These are phyloP conservation scores for Labeo calbasu DNA, from an alignment of 2,797 vertebrate species.

Conservation along the genomic window DNA sequence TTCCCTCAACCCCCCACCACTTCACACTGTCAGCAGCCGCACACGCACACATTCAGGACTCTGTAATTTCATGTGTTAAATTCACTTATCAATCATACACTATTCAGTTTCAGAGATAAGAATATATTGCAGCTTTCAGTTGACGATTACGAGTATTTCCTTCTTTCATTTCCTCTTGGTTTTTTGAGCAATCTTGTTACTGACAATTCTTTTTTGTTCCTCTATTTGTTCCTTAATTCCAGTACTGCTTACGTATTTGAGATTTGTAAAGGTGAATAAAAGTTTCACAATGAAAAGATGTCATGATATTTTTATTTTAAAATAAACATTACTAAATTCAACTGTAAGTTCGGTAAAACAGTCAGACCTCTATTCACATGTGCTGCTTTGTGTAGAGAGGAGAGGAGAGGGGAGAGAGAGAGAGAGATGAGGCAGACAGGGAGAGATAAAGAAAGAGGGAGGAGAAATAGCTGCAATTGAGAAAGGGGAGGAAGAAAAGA, in stretches of 20 bases:
- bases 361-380: slow-evolving; percentile 54
- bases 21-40: neutral
- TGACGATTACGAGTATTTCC: neutral
- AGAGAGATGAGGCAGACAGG: slow-evolving; percentile 1
- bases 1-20: slow-evolving; percentile 12
- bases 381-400: slow-evolving; percentile 28
- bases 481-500: slow-evolving; percentile 7
- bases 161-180: slow-evolving; percentile 26
- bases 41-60: neutral
- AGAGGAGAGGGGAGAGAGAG: neutral
- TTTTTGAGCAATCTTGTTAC: slow-evolving; percentile 37
- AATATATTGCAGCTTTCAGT: neutral
- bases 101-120: neutral
- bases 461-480: slow-evolving; percentile 15
- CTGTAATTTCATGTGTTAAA: neutral
- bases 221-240: slow-evolving; percentile 52
- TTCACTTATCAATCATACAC: neutral
- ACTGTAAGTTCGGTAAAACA: slow-evolving; percentile 59
- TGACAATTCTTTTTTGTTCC: slow-evolving; percentile 11
- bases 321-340: slow-evolving; percentile 45
- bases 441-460: slow-evolving; percentile 18
- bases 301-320: slow-evolving; percentile 48
- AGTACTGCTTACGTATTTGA: slow-evolving; percentile 24
- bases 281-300: slow-evolving; percentile 60
- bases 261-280: slow-evolving; percentile 72